A percentile compares a stretch with the other conserved stretches of the same genome.
These are phyloP conservation scores for Heliconius melpomene DNA, from an alignment of 1,140 invertebrate species.

Conservation along the genomic window DNA sequence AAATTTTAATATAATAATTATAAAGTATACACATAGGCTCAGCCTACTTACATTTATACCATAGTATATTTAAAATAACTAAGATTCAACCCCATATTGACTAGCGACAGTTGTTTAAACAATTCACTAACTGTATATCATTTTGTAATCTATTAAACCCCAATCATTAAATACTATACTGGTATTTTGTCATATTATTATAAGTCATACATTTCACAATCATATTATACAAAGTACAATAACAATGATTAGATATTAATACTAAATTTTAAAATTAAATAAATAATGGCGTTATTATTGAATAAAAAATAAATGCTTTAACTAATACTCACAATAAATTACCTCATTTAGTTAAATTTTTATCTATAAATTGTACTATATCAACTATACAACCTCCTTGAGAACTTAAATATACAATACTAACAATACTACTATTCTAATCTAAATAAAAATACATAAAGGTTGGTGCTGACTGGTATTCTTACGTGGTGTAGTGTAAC, in stretches of 20 bases:
- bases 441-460: not conserved
- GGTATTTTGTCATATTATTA: not conserved
- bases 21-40: not conserved
- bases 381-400: not conserved
- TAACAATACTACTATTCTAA: not conserved
- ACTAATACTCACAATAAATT: not conserved
- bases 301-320: not conserved
- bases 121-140: not conserved
- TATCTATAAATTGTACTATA: not conserved
- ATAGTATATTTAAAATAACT: not conserved
- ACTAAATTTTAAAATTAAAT: not conserved
- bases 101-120: not conserved
- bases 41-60: not conserved
- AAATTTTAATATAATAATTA: not conserved
- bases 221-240: not conserved
- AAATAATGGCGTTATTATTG: not conserved
- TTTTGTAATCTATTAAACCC: not conserved
- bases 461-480: no score
- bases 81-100: not conserved
- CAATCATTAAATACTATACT: not conserved
- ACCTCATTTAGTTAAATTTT: not conserved
- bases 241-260: not conserved
- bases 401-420: not conserved
- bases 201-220: not conserved
- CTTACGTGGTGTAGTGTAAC: no score